These are phyloP conservation scores for Bombus confusus DNA, from an alignment of 1,140 invertebrate species.

Conservation along the genomic window DNA sequence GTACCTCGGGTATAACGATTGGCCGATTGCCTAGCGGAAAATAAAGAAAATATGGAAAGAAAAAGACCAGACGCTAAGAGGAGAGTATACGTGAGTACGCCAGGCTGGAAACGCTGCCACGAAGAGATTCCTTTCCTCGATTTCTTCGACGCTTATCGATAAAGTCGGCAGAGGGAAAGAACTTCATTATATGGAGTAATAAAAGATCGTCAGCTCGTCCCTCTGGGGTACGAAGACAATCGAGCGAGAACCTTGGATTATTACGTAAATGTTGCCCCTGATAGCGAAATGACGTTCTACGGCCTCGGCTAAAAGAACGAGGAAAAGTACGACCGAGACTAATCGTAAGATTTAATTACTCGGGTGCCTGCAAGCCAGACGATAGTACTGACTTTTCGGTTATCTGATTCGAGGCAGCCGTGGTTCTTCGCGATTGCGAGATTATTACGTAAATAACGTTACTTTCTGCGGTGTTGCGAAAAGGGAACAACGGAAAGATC, in stretches of 20 bases:
- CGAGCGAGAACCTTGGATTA: neutral
- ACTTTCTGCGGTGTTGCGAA: neutral
- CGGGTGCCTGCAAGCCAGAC: too few species aligned
- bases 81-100: neutral
- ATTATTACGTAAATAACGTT: neutral
- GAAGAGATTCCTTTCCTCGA: constrained; percentile 6
- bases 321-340: neutral
- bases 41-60: constrained; percentile 12
- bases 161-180: neutral
- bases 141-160: constrained; percentile 31
- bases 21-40: constrained; percentile 1
- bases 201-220: constrained; percentile 10
- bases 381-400: neutral
- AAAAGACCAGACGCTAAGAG: neutral
- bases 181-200: constrained; percentile 27
- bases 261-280: constrained; percentile 9
- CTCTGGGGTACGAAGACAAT: neutral
- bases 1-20: constrained; percentile 55
- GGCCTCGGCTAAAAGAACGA: neutral
- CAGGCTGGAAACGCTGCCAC: neutral
- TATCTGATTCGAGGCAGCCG: neutral
- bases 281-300: neutral
- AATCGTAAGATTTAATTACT: constrained; percentile 25
- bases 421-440: neutral
- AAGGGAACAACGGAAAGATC: neutral